Evolutionary conservation across 2,797 vertebrate genomes (phyloP).

Genomic region (Sebastes trivittatus): DNA sequence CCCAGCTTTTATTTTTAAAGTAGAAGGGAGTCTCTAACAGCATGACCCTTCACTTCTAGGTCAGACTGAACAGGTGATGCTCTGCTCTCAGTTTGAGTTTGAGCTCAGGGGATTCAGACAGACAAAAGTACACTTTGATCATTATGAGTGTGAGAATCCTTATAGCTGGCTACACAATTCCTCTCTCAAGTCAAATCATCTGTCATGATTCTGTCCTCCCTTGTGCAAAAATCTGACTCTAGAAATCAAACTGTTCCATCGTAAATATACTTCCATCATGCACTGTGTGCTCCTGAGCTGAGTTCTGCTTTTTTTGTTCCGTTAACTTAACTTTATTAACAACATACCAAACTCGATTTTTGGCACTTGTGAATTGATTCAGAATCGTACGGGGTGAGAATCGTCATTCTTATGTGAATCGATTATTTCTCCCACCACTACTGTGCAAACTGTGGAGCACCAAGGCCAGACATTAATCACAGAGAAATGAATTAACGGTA

Average conservation of each 20-base stretch:
- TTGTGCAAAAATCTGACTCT: neutral
- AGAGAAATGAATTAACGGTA: neutral
- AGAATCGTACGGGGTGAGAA: too few species aligned
- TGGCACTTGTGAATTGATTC: neutral
- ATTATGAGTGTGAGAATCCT: neutral
- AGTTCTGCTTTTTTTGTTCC: neutral
- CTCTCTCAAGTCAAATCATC: neutral
- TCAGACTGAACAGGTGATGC: too few species aligned
- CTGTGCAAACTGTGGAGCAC: neutral
- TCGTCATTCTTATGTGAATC: neutral
- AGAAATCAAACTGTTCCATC: neutral
- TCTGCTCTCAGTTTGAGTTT: neutral
- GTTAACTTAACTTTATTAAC: neutral
- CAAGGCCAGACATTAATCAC: neutral
- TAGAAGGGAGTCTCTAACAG: too few species aligned
- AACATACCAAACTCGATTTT: neutral
- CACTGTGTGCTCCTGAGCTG: neutral
- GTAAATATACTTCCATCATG: neutral
- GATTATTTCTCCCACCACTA: neutral
- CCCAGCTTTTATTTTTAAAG: too few species aligned
- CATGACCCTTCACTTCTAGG: too few species aligned
- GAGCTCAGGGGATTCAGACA: neutral
- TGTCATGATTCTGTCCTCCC: neutral
- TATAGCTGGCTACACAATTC: neutral
- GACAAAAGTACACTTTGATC: neutral